These are phyloP conservation scores for Hydroisotoma schaefferi DNA, from an alignment of 2,888 invertebrate species.

Conservation along the genomic window DNA sequence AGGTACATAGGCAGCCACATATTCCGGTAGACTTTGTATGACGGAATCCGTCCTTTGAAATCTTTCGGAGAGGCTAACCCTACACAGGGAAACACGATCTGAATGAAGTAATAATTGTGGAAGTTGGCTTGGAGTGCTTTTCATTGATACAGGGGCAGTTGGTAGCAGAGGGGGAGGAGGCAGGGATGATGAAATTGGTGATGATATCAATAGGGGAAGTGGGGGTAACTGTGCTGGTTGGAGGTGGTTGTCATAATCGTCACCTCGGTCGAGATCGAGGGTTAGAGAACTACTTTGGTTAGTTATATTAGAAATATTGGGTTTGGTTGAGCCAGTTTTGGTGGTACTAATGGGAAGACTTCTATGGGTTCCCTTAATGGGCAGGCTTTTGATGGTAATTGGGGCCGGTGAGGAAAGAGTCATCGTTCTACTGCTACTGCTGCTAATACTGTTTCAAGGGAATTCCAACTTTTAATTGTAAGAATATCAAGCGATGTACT, in stretches of 20 bases:
- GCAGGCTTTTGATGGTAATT: too few species aligned
- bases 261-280: neutral
- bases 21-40: constrained; percentile 49
- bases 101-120: neutral
- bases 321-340: too few species aligned
- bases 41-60: constrained; percentile 53
- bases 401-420: too few species aligned
- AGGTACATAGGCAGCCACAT: constrained; percentile 41
- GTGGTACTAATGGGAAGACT: too few species aligned
- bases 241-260: neutral
- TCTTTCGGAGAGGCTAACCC: constrained; percentile 51
- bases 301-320: too few species aligned
- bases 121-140: neutral
- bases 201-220: neutral
- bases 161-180: neutral
- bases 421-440: too few species aligned
- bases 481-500: too few species aligned
- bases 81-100: constrained; percentile 47
- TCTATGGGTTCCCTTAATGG: too few species aligned
- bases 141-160: neutral
- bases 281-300: too few species aligned
- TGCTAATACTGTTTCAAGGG: too few species aligned
- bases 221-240: neutral
- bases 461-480: too few species aligned
- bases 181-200: too few species aligned